A percentile compares a stretch with the other conserved stretches of the same genome.
Evolutionary conservation across 2,888 invertebrate genomes (phyloP).

Genomic region (Phengaris arion): DNA sequence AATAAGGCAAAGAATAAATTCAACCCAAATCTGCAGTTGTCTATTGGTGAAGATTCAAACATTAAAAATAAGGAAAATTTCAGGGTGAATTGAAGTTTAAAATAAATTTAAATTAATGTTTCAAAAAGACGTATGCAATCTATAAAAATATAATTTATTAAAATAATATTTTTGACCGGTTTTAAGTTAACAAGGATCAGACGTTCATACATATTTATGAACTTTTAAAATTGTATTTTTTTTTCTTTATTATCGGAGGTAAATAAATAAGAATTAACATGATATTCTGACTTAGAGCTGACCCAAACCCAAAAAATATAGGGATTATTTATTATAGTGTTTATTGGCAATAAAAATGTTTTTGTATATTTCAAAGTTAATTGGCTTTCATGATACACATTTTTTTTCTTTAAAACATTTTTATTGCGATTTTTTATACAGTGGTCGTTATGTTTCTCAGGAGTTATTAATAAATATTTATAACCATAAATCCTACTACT

Average conservation of each 20-base stretch:
- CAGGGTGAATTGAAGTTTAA: background rate
- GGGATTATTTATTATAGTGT: background rate
- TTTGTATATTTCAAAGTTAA: background rate
- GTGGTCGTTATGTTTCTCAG: background rate
- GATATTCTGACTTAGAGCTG: background rate
- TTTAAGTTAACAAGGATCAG: constrained; percentile 38
- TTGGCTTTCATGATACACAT: background rate
- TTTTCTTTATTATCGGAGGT: background rate
- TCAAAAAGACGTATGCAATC: background rate
- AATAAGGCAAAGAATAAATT: no score
- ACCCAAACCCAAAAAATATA: constrained; percentile 5
- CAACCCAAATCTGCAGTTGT: background rate
- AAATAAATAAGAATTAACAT: constrained; percentile 18
- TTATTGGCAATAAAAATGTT: constrained; percentile 20
- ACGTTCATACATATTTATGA: constrained; percentile 49
- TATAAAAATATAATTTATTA: constrained; percentile 33
- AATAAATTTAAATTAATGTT: background rate
- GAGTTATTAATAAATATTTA: background rate
- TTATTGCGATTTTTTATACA: background rate
- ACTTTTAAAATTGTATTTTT: constrained; percentile 32
- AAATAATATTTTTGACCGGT: constrained; percentile 35
- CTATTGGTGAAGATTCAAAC: background rate
- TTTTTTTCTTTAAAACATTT: background rate
- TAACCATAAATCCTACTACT: background rate
- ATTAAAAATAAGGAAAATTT: background rate